These are phyloP conservation scores for Onychomys arenicola DNA, from an alignment of 2,797 vertebrate species.

Conservation along the genomic window DNA sequence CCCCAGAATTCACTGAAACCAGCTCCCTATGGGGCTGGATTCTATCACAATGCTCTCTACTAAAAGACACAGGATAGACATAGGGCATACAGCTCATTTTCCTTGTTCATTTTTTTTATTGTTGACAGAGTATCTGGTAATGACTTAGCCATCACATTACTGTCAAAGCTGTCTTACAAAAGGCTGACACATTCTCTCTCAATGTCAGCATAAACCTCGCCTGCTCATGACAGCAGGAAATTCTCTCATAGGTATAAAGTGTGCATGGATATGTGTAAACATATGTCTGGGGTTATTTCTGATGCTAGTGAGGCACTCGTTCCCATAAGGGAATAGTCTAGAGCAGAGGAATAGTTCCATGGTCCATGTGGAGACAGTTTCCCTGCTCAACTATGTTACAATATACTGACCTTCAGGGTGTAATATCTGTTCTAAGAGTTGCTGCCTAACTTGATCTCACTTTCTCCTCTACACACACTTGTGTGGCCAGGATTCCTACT, in stretches of 20 bases:
- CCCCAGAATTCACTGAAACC: background rate
- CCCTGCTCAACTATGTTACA: background rate
- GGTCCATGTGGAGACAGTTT: background rate
- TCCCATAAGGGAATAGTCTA: background rate
- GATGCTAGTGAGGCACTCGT: background rate
- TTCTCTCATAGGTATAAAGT: background rate
- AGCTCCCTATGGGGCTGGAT: background rate
- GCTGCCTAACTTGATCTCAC: too few relatives aligned
- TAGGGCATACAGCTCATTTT: background rate
- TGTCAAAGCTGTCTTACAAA: constrained; percentile 41
- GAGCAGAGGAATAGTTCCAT: background rate
- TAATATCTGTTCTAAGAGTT: background rate
- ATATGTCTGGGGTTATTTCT: background rate
- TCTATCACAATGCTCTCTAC: background rate
- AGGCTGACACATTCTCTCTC: constrained; percentile 20
- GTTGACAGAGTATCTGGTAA: constrained; percentile 34
- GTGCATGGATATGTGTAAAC: background rate
- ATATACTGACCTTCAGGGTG: too few relatives aligned
- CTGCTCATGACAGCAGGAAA: background rate
- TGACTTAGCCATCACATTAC: constrained; percentile 11
- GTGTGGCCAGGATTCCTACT: background rate
- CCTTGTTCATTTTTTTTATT: background rate
- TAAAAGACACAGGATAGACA: background rate
- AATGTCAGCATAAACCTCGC: background rate
- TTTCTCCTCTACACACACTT: background rate